Conservation (phyloP, 2,113 vertebrate genomes). For the Pterophyllum scalare region DNA sequence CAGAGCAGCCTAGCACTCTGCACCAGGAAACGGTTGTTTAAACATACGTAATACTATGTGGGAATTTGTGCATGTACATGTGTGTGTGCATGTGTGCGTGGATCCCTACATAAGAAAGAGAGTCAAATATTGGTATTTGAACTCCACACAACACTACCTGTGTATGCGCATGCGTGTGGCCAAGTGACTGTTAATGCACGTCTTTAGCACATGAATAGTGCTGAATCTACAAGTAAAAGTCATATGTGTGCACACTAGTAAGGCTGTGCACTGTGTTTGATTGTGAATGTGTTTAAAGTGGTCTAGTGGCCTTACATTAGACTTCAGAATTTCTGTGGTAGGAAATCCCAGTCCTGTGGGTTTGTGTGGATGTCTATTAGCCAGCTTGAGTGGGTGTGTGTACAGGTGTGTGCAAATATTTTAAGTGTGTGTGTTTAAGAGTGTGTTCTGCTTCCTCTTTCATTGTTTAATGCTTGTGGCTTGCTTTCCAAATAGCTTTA, state of each 20-base stretch:
- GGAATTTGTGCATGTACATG: conserved; percentile 14
- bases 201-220: conserved; percentile 23
- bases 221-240: conserved; percentile 24
- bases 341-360: conserved; percentile 25
- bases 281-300: conserved; percentile 63
- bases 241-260: conserved; percentile 28
- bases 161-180: conserved; percentile 20
- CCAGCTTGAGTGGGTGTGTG: conserved; percentile 18
- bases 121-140: conserved; percentile 7
- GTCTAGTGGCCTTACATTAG: conserved; percentile 53
- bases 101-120: conserved; percentile 27
- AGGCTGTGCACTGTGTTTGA: conserved; percentile 40
- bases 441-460: conserved; percentile 11
- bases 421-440: background rate
- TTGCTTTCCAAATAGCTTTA: no score
- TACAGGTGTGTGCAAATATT: conserved; percentile 21
- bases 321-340: conserved; percentile 63
- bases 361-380: conserved; percentile 20
- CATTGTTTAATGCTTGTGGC: conserved; percentile 2
- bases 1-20: conserved; percentile 35
- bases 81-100: conserved; percentile 10
- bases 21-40: conserved; percentile 70
- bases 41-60: conserved; percentile 58
- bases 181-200: conserved; percentile 8
- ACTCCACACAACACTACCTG: background rate